A percentile compares a stretch with the other conserved stretches of the same genome.
phyloP scores from a whole-genome alignment of 2,797 vertebrate species.

The Paguma larvata region DNA sequence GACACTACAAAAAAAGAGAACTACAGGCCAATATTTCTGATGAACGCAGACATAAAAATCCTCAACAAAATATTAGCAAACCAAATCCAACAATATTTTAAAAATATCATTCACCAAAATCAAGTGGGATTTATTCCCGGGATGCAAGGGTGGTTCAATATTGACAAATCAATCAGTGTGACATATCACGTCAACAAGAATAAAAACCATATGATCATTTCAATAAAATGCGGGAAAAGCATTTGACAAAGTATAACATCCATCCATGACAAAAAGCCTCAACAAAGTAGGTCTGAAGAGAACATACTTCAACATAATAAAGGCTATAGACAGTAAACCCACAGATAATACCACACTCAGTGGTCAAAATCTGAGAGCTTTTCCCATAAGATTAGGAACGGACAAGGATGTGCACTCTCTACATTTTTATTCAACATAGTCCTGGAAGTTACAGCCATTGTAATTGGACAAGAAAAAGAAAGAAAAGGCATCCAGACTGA shows the following conservation, averaged over 20 bases:
- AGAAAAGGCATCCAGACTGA: not conserved
- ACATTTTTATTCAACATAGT: not conserved
- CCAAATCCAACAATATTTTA: not conserved
- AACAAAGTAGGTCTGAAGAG: not conserved
- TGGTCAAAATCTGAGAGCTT: not conserved
- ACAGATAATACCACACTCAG: not conserved
- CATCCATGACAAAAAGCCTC: not conserved
- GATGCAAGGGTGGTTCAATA: not conserved
- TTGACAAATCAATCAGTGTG: not conserved
- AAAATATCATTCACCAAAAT: not conserved
- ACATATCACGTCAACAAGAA: not conserved
- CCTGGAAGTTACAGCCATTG: not conserved
- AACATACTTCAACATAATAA: not conserved
- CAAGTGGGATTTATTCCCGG: not conserved
- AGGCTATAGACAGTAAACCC: not conserved
- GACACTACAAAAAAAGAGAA: not conserved
- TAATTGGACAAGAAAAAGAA: not conserved
- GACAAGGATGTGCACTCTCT: not conserved
- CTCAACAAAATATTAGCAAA: not conserved
- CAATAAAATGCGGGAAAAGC: not conserved
- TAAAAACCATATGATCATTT: not conserved
- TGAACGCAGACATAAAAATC: not conserved
- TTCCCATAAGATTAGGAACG: not conserved
- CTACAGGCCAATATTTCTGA: not conserved
- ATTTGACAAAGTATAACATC: not conserved